These are phyloP conservation scores for Achroia grisella DNA, from an alignment of 1,140 invertebrate genomes.

Conservation along the genomic window DNA sequence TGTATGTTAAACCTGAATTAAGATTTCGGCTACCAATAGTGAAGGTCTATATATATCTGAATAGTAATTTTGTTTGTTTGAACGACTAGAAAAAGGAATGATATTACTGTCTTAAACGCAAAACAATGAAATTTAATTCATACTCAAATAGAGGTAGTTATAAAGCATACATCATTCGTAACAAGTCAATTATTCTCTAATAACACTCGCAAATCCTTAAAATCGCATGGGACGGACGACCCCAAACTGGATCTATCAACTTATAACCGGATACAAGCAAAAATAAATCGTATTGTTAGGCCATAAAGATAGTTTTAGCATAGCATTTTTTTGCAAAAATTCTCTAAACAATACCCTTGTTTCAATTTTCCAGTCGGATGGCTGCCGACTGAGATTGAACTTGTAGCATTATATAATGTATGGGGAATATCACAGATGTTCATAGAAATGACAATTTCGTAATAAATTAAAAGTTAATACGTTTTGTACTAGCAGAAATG, in stretches of 20 bases:
- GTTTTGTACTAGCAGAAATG: too few species aligned
- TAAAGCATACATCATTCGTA: too few species aligned
- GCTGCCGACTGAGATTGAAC: conserved; percentile 41
- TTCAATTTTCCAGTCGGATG: conserved; percentile 65
- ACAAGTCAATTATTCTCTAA: conserved; percentile 31
- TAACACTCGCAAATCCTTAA: conserved; percentile 44
- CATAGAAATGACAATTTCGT: conserved; percentile 16
- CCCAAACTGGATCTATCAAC: too few species aligned
- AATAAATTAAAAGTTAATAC: conserved; percentile 8
- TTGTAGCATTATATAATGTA: not conserved
- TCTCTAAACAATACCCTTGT: conserved; percentile 32
- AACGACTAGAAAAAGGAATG: too few species aligned
- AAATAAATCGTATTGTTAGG: too few species aligned
- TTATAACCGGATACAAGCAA: too few species aligned
- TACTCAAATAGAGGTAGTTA: conserved; percentile 1
- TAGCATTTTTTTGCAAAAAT: not conserved
- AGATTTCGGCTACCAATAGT: too few species aligned
- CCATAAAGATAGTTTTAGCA: too few species aligned
- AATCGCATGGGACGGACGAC: conserved; percentile 37
- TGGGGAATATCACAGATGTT: conserved; percentile 30
- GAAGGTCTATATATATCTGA: too few species aligned
- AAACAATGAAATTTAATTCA: conserved; percentile 8
- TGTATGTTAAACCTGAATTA: too few species aligned
- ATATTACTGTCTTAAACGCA: too few species aligned
- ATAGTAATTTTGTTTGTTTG: too few species aligned